These are phyloP conservation scores for Forbesichthys papilliferus DNA, from an alignment of 2,113 vertebrate genomes.

Conservation along the genomic window DNA sequence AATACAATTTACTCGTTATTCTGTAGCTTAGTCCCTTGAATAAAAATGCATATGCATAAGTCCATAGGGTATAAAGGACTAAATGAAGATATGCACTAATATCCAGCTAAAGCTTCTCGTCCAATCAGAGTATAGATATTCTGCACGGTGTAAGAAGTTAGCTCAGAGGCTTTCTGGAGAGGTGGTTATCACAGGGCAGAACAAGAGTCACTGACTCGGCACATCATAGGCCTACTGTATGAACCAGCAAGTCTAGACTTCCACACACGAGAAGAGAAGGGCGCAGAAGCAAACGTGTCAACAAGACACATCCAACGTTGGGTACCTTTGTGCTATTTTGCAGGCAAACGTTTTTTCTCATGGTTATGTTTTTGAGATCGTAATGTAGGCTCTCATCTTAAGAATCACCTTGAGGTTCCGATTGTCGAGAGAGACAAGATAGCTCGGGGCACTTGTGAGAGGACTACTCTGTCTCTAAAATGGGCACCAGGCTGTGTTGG, in stretches of 20 bases:
- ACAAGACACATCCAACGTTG: background rate
- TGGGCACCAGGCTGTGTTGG: conserved; percentile 56
- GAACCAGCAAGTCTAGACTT: conserved; percentile 4
- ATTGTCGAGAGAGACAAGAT: conserved; percentile 13
- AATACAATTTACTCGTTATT: too few species aligned
- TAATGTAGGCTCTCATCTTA: conserved; percentile 47
- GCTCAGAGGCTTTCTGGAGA: conserved; percentile 46
- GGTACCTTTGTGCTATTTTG: background rate
- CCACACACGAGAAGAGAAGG: background rate
- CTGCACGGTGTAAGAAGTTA: conserved; percentile 26
- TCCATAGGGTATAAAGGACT: background rate
- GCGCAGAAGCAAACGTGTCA: conserved; percentile 11
- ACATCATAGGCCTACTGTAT: conserved; percentile 22
- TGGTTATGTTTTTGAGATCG: conserved; percentile 33
- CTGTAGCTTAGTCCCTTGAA: too few species aligned
- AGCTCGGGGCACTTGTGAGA: conserved; percentile 1
- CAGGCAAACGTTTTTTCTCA: conserved; percentile 7
- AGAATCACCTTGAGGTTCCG: conserved; percentile 39
- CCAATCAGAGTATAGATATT: conserved; percentile 64
- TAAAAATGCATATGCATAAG: too few species aligned
- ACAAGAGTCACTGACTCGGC: conserved; percentile 48
- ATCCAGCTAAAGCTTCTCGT: conserved; percentile 28
- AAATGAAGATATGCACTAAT: background rate
- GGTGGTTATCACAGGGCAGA: conserved; percentile 61
- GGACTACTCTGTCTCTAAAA: conserved; percentile 47